phyloP scores from a whole-genome alignment of 2,113 vertebrate genomes.

The Ornithorhynchus anatinus region DNA sequence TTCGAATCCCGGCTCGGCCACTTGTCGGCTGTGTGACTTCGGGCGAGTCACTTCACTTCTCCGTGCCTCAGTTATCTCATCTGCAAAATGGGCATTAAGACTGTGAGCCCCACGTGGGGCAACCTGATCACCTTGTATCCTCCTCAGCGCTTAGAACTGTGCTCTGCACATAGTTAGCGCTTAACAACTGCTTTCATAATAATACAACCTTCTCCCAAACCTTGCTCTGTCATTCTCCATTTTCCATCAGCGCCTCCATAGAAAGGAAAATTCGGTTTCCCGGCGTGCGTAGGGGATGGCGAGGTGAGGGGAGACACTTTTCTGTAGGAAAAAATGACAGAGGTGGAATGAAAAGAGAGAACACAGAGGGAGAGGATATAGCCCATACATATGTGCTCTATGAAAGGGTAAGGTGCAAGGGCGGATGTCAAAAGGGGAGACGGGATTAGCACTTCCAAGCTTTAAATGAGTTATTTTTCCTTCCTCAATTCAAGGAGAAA shows the following conservation, averaged over 20 bases:
- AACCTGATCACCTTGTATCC: too few relatives aligned
- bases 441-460: neutral
- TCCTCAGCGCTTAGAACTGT: too few relatives aligned
- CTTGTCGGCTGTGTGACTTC: neutral
- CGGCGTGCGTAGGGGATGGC: too few relatives aligned
- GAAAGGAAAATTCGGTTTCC: too few relatives aligned
- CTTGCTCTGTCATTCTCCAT: too few relatives aligned
- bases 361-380: neutral
- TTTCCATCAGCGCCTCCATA: too few relatives aligned
- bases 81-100: neutral
- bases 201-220: too few relatives aligned
- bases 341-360: rapidly evolving
- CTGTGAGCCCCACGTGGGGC: too few relatives aligned
- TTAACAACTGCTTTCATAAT: too few relatives aligned
- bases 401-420: neutral
- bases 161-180: too few relatives aligned
- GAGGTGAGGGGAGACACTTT: too few relatives aligned
- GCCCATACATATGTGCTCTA: neutral
- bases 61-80: neutral
- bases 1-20: neutral
- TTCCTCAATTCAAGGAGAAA: neutral
- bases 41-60: neutral
- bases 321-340: too few relatives aligned
- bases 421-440: neutral
- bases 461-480: neutral